Conservation (phyloP, 2,888 invertebrate species). For the Entomobrya proxima region DNA sequence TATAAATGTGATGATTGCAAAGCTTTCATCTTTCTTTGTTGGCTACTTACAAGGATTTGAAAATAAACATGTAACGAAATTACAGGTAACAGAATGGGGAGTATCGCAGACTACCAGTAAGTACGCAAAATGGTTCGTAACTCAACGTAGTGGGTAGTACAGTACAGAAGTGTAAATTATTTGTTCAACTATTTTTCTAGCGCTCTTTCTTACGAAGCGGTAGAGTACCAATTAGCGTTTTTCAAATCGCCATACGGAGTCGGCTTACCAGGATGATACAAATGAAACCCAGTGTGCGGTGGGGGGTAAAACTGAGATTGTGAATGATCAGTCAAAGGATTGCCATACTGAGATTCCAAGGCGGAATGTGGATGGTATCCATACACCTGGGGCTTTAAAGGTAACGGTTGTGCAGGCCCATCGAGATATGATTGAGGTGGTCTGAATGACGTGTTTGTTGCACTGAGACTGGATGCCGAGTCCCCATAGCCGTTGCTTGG, state of each 20-base stretch:
- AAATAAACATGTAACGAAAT: slow-evolving; percentile 44
- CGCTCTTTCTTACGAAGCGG: slow-evolving; percentile 83
- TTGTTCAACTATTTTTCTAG: not conserved
- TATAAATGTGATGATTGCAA: not conserved
- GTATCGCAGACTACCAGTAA: slow-evolving; percentile 59
- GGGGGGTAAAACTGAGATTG: slow-evolving; percentile 91
- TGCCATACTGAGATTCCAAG: slow-evolving; percentile 82
- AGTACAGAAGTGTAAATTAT: not conserved
- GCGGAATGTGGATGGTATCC: slow-evolving; percentile 80
- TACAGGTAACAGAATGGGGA: slow-evolving; percentile 63
- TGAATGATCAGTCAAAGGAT: slow-evolving; percentile 80
- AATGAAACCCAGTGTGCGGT: slow-evolving; percentile 87
- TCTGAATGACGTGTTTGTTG: slow-evolving; percentile 80
- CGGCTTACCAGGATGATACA: slow-evolving; percentile 87
- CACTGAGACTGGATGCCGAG: slow-evolving; percentile 50
- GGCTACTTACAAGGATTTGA: not conserved
- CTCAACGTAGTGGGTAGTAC: not conserved
- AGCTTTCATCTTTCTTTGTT: not conserved
- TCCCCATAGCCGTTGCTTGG: slow-evolving; percentile 75
- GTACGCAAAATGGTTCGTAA: slow-evolving; percentile 25
- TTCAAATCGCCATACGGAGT: slow-evolving; percentile 77
- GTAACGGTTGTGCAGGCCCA: slow-evolving; percentile 83
- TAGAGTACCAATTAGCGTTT: slow-evolving; percentile 86
- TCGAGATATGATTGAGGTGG: slow-evolving; percentile 80
- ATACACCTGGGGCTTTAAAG: slow-evolving; percentile 91